Evolutionary conservation across 2,113 vertebrate species (phyloP).

Genomic region (Lycaon pictus): DNA sequence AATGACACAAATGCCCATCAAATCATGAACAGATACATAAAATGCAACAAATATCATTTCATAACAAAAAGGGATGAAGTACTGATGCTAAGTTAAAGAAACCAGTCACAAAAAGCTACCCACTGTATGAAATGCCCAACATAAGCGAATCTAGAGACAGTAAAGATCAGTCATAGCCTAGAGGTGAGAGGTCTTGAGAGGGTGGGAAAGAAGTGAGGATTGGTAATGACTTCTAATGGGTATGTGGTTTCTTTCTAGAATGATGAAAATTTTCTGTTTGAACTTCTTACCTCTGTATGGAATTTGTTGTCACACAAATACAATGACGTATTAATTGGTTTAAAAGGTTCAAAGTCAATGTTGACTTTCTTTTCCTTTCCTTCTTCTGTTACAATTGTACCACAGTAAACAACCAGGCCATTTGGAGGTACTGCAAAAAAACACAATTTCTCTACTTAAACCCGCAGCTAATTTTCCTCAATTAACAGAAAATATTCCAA

Average conservation of each 20-base stretch:
- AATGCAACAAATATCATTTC: not conserved
- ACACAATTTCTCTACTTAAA: constrained; percentile 73
- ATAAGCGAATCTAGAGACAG: not conserved
- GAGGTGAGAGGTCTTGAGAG: not conserved
- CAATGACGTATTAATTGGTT: constrained; percentile 99
- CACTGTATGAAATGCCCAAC: not conserved
- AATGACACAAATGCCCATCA: constrained; percentile 5
- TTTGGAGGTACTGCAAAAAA: constrained; percentile 97
- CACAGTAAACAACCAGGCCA: constrained; percentile 99
- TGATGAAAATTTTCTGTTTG: not conserved
- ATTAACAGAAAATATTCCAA: constrained; percentile 51
- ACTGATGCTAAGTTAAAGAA: not conserved
- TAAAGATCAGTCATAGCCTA: not conserved
- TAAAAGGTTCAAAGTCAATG: constrained; percentile 99
- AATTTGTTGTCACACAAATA: constrained; percentile 99
- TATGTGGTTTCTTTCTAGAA: not conserved
- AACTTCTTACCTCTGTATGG: constrained; percentile 96
- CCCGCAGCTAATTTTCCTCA: not conserved
- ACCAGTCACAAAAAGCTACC: not conserved
- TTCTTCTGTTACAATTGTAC: constrained; percentile 99
- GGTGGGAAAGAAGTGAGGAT: not conserved
- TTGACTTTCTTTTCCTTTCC: constrained; percentile 99
- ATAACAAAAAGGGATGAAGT: not conserved
- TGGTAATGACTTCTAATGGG: not conserved
- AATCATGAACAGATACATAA: not conserved